Conservation (phyloP, 2,113 vertebrate species). For the Notarius lentiginosus region DNA sequence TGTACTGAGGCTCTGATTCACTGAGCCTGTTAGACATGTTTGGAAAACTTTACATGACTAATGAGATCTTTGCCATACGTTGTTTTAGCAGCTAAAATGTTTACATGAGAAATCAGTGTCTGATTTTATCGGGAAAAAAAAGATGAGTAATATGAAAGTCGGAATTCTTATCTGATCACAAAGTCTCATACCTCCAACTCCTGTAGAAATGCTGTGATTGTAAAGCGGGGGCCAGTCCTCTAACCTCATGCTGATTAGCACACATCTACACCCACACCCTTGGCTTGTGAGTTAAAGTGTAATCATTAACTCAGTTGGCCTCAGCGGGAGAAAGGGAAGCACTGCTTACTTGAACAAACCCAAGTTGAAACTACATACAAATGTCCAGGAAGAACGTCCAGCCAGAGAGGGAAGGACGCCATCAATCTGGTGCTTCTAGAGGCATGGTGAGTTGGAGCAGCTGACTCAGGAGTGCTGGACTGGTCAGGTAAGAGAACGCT, state of each 20-base stretch:
- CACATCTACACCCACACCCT: conserved; percentile 14
- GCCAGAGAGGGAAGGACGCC: not conserved
- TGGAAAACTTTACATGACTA: conserved; percentile 20
- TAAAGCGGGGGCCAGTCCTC: not conserved
- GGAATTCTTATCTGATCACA: not conserved
- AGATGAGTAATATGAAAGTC: not conserved
- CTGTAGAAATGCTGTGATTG: conserved; percentile 8
- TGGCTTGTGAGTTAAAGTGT: not conserved
- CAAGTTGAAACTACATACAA: not conserved
- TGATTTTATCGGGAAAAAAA: not conserved
- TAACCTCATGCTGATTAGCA: conserved; percentile 25
- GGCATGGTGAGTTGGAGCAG: not conserved
- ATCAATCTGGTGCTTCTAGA: not conserved
- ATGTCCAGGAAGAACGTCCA: conserved; percentile 3
- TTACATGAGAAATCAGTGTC: not conserved
- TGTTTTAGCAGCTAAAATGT: not conserved
- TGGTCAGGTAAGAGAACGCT: not conserved
- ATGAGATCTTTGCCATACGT: not conserved
- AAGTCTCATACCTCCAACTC: conserved; percentile 27
- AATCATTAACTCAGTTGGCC: conserved; percentile 43
- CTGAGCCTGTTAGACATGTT: conserved; percentile 22
- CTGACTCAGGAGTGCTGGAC: not conserved
- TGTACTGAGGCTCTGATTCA: conserved; percentile 22
- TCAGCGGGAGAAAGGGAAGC: conserved; percentile 19
- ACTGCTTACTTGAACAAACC: conserved; percentile 3